Evolutionary conservation across 2,797 vertebrate species (phyloP), one percentile per base, ranked within the genome.

Genomic region (Malurus leucopterus): DNA sequence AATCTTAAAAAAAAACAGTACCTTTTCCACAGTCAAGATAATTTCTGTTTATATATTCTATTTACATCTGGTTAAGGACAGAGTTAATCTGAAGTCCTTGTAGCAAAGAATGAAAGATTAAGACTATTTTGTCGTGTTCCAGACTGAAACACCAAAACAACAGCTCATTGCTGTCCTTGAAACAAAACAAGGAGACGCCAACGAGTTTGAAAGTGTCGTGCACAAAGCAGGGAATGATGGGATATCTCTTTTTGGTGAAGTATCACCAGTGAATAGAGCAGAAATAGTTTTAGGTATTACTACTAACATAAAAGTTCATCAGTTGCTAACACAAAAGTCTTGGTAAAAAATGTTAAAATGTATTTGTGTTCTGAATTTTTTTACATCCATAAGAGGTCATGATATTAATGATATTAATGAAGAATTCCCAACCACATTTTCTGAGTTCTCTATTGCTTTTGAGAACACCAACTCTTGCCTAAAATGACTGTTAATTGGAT

Each of bases 311-410:
- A 13, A 24, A 47, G 2, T 17, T 82, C 11, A 36, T 23, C 13
- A 14, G 14, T 64, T 62, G 30, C n/a, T 89, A 54, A 23, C 23
- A 34, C 57, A 40, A 63, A 69, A 57, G 6, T 22, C 47, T 65
- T 58, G 20, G 20, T 50, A 4, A 61, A 80, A 78, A 40, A 27
- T 34, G 7, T 46, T 54, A 30, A 12, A 55, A 55, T 20, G 9
- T 15, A 49, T 41, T 24, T 46, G 9, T 26, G 8, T 64, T 57
- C 58, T 18, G 53, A 7, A 8, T 18, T 57, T 41, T 53, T 79
- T 11, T 0, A 13, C 6, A 7, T 51, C 2, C 36, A 3, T 43
- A 36, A 58, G 47, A 70, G 12, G 14, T 34, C 14, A 1, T 38
- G 17, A 46, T 64, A 53, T 46, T 40, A 5, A 1, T 38, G 17